A percentile compares a stretch with the other conserved stretches of the same genome.
Evolutionary conservation across 2,888 invertebrate species (phyloP).

Genomic region (Lutraria lutraria): DNA sequence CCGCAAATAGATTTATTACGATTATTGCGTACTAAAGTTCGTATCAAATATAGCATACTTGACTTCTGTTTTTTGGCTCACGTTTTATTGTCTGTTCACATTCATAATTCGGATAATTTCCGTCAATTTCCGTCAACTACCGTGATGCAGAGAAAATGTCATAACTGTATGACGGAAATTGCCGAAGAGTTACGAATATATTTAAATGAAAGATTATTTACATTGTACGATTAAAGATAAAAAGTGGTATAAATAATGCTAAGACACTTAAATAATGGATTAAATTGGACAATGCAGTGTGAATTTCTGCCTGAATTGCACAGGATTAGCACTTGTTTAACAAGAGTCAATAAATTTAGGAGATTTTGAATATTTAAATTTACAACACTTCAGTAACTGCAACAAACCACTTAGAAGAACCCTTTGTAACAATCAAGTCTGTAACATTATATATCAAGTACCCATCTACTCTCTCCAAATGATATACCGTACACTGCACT

Average conservation of each 20-base stretch:
- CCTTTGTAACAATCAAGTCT: too few species aligned
- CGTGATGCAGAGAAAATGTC: too few species aligned
- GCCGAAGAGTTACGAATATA: background rate
- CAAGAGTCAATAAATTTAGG: background rate
- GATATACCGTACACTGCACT: too few species aligned
- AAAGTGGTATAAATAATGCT: background rate
- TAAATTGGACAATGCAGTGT: background rate
- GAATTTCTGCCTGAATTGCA: background rate
- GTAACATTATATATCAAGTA: too few species aligned
- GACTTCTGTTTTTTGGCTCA: background rate
- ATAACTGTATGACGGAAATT: too few species aligned
- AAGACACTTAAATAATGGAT: conserved; percentile 5
- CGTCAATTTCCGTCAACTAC: too few species aligned
- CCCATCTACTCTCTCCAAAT: too few species aligned
- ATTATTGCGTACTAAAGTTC: background rate
- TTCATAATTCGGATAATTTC: too few species aligned
- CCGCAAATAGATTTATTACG: conserved; percentile 9
- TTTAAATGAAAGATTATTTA: background rate
- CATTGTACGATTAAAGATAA: background rate
- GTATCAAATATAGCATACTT: background rate
- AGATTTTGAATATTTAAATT: background rate
- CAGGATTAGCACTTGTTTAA: background rate
- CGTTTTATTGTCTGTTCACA: background rate
- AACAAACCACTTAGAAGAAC: background rate
- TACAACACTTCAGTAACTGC: background rate